Base-by-base conservation (phyloP, 1,140 invertebrate species). In the Drosophila lacteicornis region DNA sequence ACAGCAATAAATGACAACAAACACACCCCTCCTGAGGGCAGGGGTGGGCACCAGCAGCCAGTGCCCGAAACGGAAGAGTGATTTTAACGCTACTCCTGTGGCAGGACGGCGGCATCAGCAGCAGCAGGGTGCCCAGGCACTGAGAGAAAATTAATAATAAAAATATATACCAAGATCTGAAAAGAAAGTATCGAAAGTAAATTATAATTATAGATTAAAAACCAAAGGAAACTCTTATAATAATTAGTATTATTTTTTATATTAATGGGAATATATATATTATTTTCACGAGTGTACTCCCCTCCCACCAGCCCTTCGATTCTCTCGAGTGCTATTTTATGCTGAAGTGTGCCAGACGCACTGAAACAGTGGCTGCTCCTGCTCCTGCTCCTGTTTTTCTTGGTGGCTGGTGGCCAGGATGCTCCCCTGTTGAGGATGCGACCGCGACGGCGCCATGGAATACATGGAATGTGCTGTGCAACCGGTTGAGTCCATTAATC, bases 401-500 rank as follows among this genome's bases (percentile, higher is more conserved):
- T 60, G 56, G 46, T 62, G 19, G 62, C 67, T 65, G 70, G 15
- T 66, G 63, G 36, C 63, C 47, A 66, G 69, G 66, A 50, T 68
- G 65, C 45, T 66, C 65, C 63, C 36, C 47, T 58, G 71, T 47
- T 33, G 55, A 82, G 80, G 74, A 82, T 76, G 76, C 55, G 49
- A 63, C 75, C 75, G 70, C 80, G 80, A 74, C 79, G 79, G 80
- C 80, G 74, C 79, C 75, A 77, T 58, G 40, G 25, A 15, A 38
- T 50, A 27, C 53, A 47, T 17, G 49, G 49, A 57, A 59, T 53
- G 46, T 79, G 76, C 59, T 81, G 74, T 84, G 81, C 91, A 88
- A 92, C 88, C 82, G 87, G 91, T 92, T 92, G 91, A 92, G 87
- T 92, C 91, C 91, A 92, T 92, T 92, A 92, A 92, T 92, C 91